phyloP scores from a whole-genome alignment of 2,888 invertebrate genomes.

The Scelioninae gen. 2 region DNA sequence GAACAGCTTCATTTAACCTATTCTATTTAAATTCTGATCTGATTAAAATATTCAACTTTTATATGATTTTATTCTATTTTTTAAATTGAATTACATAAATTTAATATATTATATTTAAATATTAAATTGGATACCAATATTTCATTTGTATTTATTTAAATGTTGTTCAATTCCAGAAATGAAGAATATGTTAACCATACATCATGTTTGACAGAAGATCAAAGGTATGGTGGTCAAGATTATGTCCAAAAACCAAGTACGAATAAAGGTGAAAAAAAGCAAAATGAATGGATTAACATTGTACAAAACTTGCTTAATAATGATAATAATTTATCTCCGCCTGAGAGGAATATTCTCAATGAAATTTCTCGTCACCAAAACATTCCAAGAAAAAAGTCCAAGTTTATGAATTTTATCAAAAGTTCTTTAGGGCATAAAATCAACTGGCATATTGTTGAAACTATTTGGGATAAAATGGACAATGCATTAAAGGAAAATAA shows the following conservation, averaged over 20 bases:
- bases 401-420: slow-evolving; percentile 87
- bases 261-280: slow-evolving; percentile 91
- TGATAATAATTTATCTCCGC: slow-evolving; percentile 77
- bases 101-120: no score
- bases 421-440: slow-evolving; percentile 79
- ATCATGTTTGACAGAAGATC: slow-evolving; percentile 83
- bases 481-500: slow-evolving; percentile 64
- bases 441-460: slow-evolving; percentile 79
- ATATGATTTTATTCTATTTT: no score
- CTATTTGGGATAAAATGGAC: slow-evolving; percentile 81
- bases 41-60: no score
- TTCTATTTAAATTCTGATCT: no score
- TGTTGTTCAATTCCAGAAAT: slow-evolving; percentile 82
- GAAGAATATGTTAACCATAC: slow-evolving; percentile 78
- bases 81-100: no score
- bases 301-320: slow-evolving; percentile 81
- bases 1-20: no score
- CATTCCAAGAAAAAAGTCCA: slow-evolving; percentile 89
- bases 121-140: no score
- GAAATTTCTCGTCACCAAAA: slow-evolving; percentile 84
- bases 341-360: slow-evolving; percentile 80
- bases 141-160: no score
- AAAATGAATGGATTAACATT: slow-evolving; percentile 88
- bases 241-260: slow-evolving; percentile 82
- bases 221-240: slow-evolving; percentile 91